Evolutionary conservation across 2,888 invertebrate genomes (phyloP).

Genomic region (Drosophila paramelanica): DNA sequence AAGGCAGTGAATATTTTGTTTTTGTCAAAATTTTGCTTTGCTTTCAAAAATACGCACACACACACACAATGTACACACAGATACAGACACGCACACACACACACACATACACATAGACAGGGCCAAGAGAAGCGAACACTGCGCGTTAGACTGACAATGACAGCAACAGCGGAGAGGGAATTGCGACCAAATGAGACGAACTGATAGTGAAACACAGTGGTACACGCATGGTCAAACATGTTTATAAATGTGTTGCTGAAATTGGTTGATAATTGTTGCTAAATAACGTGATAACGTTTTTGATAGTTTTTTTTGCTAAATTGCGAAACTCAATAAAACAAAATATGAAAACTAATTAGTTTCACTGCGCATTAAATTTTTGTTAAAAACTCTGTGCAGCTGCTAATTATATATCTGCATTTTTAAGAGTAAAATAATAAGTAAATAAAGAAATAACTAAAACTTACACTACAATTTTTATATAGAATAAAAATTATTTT

Average conservation of each 20-base stretch:
- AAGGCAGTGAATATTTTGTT: constrained; percentile 40
- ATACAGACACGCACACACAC: constrained; percentile 19
- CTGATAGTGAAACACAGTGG: constrained; percentile 67
- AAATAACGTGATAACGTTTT: neutral
- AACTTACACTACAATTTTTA: too few species aligned
- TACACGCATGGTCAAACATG: constrained; percentile 26
- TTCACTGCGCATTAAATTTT: too few species aligned
- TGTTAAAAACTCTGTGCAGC: too few species aligned
- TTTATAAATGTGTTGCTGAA: neutral
- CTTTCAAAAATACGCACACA: constrained; percentile 38
- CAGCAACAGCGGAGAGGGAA: constrained; percentile 48
- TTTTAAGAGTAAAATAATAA: too few species aligned
- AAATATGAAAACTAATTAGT: too few species aligned
- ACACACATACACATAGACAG: constrained; percentile 11
- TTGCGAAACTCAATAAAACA: too few species aligned
- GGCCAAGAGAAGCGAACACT: constrained; percentile 32
- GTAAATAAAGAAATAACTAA: too few species aligned
- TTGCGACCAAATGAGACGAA: constrained; percentile 53
- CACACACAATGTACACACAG: constrained; percentile 9
- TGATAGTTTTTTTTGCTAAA: too few species aligned
- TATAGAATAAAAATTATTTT: too few species aligned
- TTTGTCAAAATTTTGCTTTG: constrained; percentile 39
- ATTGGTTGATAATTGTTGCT: neutral
- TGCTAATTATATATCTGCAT: too few species aligned
- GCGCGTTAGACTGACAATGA: constrained; percentile 64